A percentile compares a stretch with the other conserved stretches of the same genome.
phyloP scores from a whole-genome alignment of 2,797 vertebrate species.

The Bradypus variegatus region DNA sequence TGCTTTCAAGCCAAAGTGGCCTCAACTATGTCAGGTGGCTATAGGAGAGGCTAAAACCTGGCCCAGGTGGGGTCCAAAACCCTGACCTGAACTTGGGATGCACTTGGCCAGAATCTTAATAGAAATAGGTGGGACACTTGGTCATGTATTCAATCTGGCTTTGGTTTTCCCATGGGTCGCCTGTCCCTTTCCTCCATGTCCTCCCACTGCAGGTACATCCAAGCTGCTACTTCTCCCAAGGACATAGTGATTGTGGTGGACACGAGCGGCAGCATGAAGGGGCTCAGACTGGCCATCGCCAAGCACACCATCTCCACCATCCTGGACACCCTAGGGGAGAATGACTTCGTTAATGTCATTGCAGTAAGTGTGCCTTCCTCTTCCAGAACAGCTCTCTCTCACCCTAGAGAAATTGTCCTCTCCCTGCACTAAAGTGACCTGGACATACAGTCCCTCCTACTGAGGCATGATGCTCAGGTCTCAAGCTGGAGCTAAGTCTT shows the following conservation, averaged over 20 bases:
- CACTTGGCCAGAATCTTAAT: not conserved
- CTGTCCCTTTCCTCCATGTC: not conserved
- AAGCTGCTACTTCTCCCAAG: constrained; percentile 95
- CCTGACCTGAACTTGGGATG: not conserved
- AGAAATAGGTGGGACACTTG: not conserved
- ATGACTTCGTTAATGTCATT: constrained; percentile 95
- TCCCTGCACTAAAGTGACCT: not conserved
- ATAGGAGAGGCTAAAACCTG: not conserved
- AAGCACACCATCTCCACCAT: constrained; percentile 93
- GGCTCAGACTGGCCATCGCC: constrained; percentile 89
- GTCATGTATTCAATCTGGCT: not conserved
- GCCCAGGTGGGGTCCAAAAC: not conserved
- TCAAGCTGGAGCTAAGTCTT: too few species aligned
- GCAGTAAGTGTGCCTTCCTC: constrained; percentile 75
- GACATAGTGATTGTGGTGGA: constrained; percentile 93
- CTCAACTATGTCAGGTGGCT: not conserved
- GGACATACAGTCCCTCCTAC: not conserved
- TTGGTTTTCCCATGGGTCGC: not conserved
- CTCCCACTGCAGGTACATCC: constrained; percentile 85
- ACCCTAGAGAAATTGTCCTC: not conserved
- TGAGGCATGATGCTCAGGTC: not conserved
- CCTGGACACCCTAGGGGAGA: constrained; percentile 92
- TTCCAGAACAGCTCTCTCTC: not conserved
- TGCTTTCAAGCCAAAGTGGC: not conserved
- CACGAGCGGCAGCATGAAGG: constrained; percentile 97